phyloP scores from a whole-genome alignment of 2,113 vertebrate species.

The Chunga burmeisteri region DNA sequence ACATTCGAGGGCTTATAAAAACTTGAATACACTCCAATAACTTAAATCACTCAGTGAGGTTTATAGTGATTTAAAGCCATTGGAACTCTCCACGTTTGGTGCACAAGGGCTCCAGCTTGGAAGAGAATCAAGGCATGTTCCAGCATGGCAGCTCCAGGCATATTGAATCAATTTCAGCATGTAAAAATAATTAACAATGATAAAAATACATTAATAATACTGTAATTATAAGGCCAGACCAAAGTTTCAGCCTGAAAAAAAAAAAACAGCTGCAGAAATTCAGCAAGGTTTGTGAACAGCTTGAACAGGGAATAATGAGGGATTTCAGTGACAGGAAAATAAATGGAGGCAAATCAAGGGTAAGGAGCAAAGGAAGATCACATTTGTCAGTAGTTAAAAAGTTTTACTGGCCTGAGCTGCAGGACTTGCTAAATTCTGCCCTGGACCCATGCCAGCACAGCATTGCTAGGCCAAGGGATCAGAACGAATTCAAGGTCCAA shows the following conservation, averaged over 20 bases:
- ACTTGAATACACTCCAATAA: slow-evolving; percentile 68
- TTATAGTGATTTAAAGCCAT: slow-evolving; percentile 68
- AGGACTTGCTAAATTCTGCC: slow-evolving; percentile 39
- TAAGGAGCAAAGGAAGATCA: slow-evolving; percentile 52
- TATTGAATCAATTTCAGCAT: slow-evolving; percentile 73
- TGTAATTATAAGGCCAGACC: slow-evolving; percentile 63
- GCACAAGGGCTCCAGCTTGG: slow-evolving; percentile 49
- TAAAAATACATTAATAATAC: slow-evolving; percentile 70
- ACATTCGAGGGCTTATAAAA: slow-evolving; percentile 64
- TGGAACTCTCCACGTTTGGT: slow-evolving; percentile 61
- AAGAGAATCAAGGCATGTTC: slow-evolving; percentile 66
- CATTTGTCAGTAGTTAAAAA: slow-evolving; percentile 53
- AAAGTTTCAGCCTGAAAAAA: slow-evolving; percentile 9
- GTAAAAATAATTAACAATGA: slow-evolving; percentile 73
- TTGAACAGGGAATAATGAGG: slow-evolving; percentile 20
- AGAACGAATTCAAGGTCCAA: slow-evolving; percentile 18
- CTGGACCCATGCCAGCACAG: slow-evolving; percentile 8
- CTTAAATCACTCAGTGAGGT: slow-evolving; percentile 69
- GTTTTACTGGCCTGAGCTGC: not conserved
- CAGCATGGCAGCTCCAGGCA: slow-evolving; percentile 67
- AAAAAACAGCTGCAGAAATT: slow-evolving; percentile 11
- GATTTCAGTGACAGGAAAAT: slow-evolving; percentile 52
- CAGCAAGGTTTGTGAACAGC: not conserved
- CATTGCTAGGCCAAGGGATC: slow-evolving; percentile 25
- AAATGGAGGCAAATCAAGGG: slow-evolving; percentile 38